phyloP scores from a whole-genome alignment of 2,888 invertebrate species.

The Caenorhabditis wallacei region DNA sequence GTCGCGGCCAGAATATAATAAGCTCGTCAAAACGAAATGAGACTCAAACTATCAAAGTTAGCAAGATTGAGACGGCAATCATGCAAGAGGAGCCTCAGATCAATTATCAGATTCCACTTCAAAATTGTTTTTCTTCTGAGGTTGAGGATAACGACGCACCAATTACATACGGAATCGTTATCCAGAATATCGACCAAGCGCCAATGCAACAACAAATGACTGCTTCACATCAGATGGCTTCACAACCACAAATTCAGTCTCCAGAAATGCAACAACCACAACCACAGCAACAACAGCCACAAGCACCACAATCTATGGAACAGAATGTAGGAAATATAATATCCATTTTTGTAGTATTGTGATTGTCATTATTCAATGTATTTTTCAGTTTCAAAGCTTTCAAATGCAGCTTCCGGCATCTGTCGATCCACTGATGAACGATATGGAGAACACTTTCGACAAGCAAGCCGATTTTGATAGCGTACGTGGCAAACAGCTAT shows the following conservation, averaged over 20 bases:
- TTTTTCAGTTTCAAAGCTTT: conserved; percentile 56
- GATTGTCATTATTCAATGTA: background rate
- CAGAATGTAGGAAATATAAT: conserved; percentile 46
- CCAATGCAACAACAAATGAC: conserved; percentile 62
- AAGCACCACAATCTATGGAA: background rate
- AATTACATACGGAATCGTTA: conserved; percentile 71
- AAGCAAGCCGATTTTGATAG: conserved; percentile 67
- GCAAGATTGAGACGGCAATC: conserved; percentile 55
- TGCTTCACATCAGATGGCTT: conserved; percentile 20
- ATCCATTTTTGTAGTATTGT: background rate
- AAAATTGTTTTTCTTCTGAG: conserved; percentile 66
- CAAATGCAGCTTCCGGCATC: conserved; percentile 53
- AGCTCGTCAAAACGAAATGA: conserved; percentile 52
- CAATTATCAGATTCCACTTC: conserved; percentile 27
- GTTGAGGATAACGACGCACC: conserved; percentile 72
- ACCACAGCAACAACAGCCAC: background rate
- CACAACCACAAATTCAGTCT: conserved; percentile 5
- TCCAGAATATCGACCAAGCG: conserved; percentile 65
- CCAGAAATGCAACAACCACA: background rate
- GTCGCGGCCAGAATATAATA: conserved; percentile 46
- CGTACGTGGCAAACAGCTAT: conserved; percentile 69
- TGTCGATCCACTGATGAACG: conserved; percentile 63
- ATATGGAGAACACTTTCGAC: conserved; percentile 62
- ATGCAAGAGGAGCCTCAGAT: conserved; percentile 59
- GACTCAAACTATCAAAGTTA: conserved; percentile 68